Percentiles rank a stretch among this genome's conserved stretches.
Conservation (phyloP, 2,888 invertebrate genomes). For the Ophonus ardosiacus region DNA sequence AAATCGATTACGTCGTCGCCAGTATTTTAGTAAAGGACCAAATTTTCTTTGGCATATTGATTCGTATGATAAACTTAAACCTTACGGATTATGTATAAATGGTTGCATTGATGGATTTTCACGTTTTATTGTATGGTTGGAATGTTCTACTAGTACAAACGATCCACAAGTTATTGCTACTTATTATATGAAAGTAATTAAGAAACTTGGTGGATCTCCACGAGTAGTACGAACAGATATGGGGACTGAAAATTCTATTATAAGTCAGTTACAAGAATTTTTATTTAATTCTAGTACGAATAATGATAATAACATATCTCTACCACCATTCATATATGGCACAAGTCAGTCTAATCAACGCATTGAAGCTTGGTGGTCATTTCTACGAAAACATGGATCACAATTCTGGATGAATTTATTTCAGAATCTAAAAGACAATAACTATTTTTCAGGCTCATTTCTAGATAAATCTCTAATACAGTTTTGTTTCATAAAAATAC, state of each 20-base stretch:
- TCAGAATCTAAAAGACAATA: background rate
- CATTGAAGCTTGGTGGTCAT: slow-evolving; percentile 11
- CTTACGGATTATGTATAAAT: background rate
- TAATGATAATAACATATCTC: background rate
- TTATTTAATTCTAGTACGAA: slow-evolving; percentile 22
- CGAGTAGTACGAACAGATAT: slow-evolving; percentile 54
- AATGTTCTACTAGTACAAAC: background rate
- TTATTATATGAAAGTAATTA: background rate
- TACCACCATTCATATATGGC: background rate
- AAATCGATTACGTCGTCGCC: too few species aligned
- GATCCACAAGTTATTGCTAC: background rate
- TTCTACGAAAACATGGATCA: background rate
- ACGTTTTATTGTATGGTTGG: background rate
- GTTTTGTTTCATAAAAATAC: background rate
- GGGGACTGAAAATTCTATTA: slow-evolving; percentile 64
- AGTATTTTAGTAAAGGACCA: background rate
- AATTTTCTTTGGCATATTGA: slow-evolving; percentile 1
- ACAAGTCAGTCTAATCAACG: background rate
- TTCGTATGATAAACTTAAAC: background rate
- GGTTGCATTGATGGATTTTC: background rate
- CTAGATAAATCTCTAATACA: background rate
- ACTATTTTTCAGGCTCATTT: background rate
- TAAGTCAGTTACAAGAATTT: slow-evolving; percentile 51
- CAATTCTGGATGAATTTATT: slow-evolving; percentile 13
- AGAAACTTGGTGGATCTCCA: background rate